Percentiles rank a stretch among this genome's conserved stretches.
Evolutionary conservation across 2,888 invertebrate genomes (phyloP).

Genomic region (Isoperla grammatica): DNA sequence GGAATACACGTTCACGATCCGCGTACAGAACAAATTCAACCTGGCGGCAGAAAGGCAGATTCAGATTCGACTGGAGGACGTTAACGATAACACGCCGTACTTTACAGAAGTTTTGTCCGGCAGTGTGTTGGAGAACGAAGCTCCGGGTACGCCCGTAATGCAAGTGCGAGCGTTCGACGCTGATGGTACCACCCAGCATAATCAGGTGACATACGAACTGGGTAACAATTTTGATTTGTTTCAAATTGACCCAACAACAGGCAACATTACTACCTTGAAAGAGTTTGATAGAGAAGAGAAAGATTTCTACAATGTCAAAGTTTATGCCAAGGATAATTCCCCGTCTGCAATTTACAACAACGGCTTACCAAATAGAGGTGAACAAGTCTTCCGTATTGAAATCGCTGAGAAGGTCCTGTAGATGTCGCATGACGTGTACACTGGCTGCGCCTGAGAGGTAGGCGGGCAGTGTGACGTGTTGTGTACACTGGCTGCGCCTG

Average conservation of each 20-base stretch:
- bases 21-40: conserved; percentile 74
- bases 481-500: no score
- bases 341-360: conserved; percentile 66
- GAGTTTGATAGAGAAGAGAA: conserved; percentile 82
- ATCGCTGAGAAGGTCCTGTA: conserved; percentile 93
- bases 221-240: conserved; percentile 59
- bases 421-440: no score
- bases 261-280: conserved; percentile 76
- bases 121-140: conserved; percentile 80
- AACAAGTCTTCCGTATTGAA: conserved; percentile 80
- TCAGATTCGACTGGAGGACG: conserved; percentile 74
- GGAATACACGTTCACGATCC: conserved; percentile 76
- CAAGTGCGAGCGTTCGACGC: conserved; percentile 80
- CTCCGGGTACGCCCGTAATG: conserved; percentile 77
- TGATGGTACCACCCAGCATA: conserved; percentile 78
- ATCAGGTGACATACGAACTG: conserved; percentile 69
- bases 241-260: conserved; percentile 75
- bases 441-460: no score
- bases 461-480: no score
- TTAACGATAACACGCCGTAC: conserved; percentile 84
- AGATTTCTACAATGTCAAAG: conserved; percentile 82
- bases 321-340: conserved; percentile 85
- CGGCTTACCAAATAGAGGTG: conserved; percentile 66
- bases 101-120: conserved; percentile 78
- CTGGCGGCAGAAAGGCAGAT: conserved; percentile 74